Conservation (phyloP, 23 tunicate genomes). For the Ascidia mentula region DNA sequence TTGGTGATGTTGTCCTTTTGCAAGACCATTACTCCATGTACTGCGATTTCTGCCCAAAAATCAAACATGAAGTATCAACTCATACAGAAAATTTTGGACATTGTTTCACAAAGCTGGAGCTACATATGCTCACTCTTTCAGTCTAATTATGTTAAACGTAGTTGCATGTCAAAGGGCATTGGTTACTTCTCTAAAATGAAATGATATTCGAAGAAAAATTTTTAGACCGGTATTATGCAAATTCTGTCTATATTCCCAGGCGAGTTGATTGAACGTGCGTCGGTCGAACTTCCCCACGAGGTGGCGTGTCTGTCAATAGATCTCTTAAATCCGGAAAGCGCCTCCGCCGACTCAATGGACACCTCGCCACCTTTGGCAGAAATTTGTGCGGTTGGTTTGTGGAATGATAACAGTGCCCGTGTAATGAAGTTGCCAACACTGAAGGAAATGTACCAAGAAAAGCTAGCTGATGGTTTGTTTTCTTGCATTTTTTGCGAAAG, state of each 20-base stretch:
- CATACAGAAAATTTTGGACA: no score
- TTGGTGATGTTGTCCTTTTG: no score
- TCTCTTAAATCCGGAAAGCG: conserved; percentile 36
- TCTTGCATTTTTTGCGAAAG: not conserved
- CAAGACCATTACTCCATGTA: no score
- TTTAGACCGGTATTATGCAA: no score
- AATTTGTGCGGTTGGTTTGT: conserved; percentile 90
- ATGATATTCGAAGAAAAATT: no score
- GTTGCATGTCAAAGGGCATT: no score
- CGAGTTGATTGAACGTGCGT: conserved; percentile 17
- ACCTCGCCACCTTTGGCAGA: conserved; percentile 9
- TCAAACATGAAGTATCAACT: no score
- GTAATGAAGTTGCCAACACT: conserved; percentile 56
- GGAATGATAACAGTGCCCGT: conserved; percentile 90
- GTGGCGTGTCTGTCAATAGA: conserved; percentile 85
- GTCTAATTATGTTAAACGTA: no score
- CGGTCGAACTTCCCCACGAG: conserved; percentile 55
- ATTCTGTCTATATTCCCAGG: conserved; percentile 35
- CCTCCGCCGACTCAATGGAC: not conserved
- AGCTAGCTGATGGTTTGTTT: conserved; percentile 58
- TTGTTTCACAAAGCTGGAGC: no score
- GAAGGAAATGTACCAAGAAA: conserved; percentile 64
- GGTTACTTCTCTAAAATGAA: no score
- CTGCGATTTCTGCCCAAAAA: no score
- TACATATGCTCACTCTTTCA: no score